These are phyloP conservation scores for Rhinoraja longicauda DNA, from an alignment of 2,797 vertebrate genomes.

Conservation along the genomic window DNA sequence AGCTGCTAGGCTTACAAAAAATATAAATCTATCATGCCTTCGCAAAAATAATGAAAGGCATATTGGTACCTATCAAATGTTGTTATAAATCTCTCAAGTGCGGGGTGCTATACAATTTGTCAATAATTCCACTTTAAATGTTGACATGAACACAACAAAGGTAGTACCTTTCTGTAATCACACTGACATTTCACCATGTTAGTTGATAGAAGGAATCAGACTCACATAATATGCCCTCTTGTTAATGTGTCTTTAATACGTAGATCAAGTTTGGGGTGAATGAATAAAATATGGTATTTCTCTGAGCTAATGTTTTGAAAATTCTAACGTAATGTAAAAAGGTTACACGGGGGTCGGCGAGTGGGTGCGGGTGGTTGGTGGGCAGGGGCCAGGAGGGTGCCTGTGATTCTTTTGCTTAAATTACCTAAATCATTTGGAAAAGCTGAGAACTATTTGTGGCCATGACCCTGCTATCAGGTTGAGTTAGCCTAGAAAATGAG, in stretches of 20 bases:
- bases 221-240: slow-evolving; percentile 41
- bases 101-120: not conserved
- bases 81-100: not conserved
- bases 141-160: not conserved
- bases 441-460: not conserved
- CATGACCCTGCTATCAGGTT: slow-evolving; percentile 46
- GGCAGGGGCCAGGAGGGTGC: not conserved
- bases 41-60: slow-evolving; percentile 43
- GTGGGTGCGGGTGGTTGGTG: no score
- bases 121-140: not conserved
- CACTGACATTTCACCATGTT: not conserved
- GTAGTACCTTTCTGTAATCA: not conserved
- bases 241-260: not conserved
- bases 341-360: no score
- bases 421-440: not conserved
- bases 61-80: not conserved
- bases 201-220: slow-evolving; percentile 39
- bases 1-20: slow-evolving; percentile 67
- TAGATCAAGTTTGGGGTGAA: not conserved
- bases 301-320: not conserved
- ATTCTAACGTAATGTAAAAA: not conserved
- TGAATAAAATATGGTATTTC: not conserved
- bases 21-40: slow-evolving; percentile 62
- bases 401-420: not conserved
- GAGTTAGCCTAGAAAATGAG: slow-evolving; percentile 52